These are phyloP conservation scores for Neolamprologus hecqui DNA, from an alignment of 2,113 vertebrate genomes.

Conservation along the genomic window DNA sequence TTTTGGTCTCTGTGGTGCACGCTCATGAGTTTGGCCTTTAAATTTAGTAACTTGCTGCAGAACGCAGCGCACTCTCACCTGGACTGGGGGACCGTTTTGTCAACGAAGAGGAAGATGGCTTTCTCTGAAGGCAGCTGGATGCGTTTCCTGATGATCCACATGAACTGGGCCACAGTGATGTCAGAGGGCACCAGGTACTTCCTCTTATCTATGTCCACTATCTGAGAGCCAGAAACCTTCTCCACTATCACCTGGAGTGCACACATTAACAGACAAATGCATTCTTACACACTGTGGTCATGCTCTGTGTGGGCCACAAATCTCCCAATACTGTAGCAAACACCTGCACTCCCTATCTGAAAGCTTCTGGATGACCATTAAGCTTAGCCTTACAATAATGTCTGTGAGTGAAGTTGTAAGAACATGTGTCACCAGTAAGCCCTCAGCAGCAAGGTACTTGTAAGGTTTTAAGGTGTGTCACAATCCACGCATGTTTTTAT, in stretches of 20 bases:
- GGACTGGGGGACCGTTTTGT: conserved; percentile 98
- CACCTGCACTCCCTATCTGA: neutral
- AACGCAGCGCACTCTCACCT: conserved; percentile 71
- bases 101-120: conserved; percentile 98
- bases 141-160: conserved; percentile 99
- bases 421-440: neutral
- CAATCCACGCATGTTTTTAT: neutral
- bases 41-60: neutral
- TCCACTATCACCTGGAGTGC: conserved; percentile 90
- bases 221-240: conserved; percentile 97
- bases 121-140: conserved; percentile 98
- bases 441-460: neutral
- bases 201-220: conserved; percentile 97
- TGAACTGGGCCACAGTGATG: conserved; percentile 98
- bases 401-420: neutral
- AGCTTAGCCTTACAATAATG: neutral
- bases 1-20: neutral
- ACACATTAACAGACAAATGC: neutral
- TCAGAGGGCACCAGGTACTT: conserved; percentile 98
- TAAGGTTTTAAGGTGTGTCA: neutral
- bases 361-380: neutral
- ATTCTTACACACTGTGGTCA: neutral
- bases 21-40: neutral
- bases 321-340: neutral
- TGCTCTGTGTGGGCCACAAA: neutral